phyloP scores from a whole-genome alignment of 2,113 vertebrate genomes.

The Psilopogon haemacephalus region DNA sequence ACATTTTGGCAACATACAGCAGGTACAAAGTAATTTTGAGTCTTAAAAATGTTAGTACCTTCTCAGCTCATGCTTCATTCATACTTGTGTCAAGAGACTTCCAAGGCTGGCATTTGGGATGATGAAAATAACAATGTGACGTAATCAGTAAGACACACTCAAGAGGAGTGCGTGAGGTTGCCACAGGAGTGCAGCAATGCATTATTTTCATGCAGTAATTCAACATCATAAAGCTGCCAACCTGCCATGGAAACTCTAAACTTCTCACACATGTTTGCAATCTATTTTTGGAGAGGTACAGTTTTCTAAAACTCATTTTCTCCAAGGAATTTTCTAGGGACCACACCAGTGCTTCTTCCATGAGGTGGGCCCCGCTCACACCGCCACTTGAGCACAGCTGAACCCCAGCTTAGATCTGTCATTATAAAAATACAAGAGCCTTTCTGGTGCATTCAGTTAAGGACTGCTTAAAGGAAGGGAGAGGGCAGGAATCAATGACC shows the following conservation, averaged over 20 bases:
- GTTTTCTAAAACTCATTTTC: conserved; percentile 2
- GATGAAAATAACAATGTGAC: neutral
- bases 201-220: neutral
- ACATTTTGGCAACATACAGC: neutral
- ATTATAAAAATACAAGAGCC: neutral
- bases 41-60: neutral
- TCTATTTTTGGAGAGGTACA: neutral
- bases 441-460: neutral
- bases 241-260: neutral
- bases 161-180: neutral
- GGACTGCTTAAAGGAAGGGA: neutral
- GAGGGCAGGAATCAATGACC: neutral
- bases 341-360: neutral
- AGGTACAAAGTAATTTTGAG: neutral
- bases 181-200: neutral
- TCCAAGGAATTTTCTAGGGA: neutral
- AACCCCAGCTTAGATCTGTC: neutral
- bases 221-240: neutral
- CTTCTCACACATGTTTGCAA: neutral
- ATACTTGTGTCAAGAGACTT: neutral
- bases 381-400: neutral
- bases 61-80: neutral
- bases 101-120: neutral
- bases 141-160: neutral
- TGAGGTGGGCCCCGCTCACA: neutral